phyloP scores from a whole-genome alignment of 2,113 vertebrate species.

The Sylvia atricapilla region DNA sequence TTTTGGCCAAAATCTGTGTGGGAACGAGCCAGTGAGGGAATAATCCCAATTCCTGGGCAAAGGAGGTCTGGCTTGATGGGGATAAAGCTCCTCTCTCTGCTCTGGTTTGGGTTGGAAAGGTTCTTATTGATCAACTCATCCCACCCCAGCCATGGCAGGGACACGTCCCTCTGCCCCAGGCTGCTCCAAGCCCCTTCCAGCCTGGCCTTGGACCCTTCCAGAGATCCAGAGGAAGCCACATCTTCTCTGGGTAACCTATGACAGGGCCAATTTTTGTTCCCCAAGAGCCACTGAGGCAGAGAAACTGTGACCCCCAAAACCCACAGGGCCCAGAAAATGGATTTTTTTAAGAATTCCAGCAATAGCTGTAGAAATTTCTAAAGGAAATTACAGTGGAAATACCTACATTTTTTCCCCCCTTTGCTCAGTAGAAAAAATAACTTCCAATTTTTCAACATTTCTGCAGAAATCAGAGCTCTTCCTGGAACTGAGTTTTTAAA shows the following conservation, averaged over 20 bases:
- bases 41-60: neutral
- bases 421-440: neutral
- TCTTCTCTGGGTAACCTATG: fast-evolving
- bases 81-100: neutral
- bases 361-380: neutral
- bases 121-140: neutral
- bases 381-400: neutral
- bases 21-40: neutral
- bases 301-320: neutral
- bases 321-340: fast-evolving
- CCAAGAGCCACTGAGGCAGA: neutral
- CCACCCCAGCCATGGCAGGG: neutral
- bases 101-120: neutral
- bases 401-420: neutral
- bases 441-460: neutral
- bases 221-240: neutral
- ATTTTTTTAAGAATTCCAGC: neutral
- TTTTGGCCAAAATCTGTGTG: neutral
- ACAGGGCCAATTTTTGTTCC: neutral
- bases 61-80: neutral
- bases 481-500: neutral
- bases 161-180: neutral
- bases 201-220: neutral
- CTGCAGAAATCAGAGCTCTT: neutral
- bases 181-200: fast-evolving